Base-by-base conservation (phyloP, 2,888 invertebrate genomes). In the Hofmannophila pseudospretella region DNA sequence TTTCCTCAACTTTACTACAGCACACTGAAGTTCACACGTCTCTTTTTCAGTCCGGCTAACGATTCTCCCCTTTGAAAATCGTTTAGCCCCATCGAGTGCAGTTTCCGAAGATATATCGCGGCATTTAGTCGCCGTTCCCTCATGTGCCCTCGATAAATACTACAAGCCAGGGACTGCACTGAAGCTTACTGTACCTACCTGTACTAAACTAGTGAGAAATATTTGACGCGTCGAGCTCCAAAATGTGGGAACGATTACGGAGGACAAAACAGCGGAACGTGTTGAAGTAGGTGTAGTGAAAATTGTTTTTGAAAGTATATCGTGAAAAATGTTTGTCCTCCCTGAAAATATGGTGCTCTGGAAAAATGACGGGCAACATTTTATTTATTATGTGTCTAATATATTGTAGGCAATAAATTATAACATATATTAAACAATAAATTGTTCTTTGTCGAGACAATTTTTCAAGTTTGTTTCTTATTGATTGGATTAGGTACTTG, bases 51-150 rank as follows among this genome's bases (percentile, higher is more conserved):
- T 29, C 19, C 33, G 32, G 28, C 36, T 36, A 47, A 40, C 38
- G 39, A 38, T 37, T 37, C 39, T 30, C 32, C 35, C 32, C 47
- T 45, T 49, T 49, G 44, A 39, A 45, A 48, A 58, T 51, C 32
- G 39, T 42, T 47, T 43, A 42, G 32, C 36, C 44, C 54, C 51
- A 56, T 63, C 54, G 45, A 47, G 49, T 58, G 58, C 62, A 61
- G 62, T 51, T 49, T 38, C 39, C 39, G 33, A 46, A 43, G 53
- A 63, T 67, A 62, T 61, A 61, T 62, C 61, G 60, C 56, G 37
- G 50, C 50, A 54, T 56, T 58, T 61, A 60, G 52, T 49, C 52
- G 49, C 45, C 47, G 46, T 41, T 51, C 57, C 46, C 54, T 45
- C 42, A 51, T 51, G 54, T 55, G 46, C 54, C 55, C 51, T 50